Percentiles rank a stretch among this genome's conserved stretches.
These are phyloP conservation scores for Lasioglossum morio DNA, from an alignment of 2,888 invertebrate genomes.

Conservation along the genomic window DNA sequence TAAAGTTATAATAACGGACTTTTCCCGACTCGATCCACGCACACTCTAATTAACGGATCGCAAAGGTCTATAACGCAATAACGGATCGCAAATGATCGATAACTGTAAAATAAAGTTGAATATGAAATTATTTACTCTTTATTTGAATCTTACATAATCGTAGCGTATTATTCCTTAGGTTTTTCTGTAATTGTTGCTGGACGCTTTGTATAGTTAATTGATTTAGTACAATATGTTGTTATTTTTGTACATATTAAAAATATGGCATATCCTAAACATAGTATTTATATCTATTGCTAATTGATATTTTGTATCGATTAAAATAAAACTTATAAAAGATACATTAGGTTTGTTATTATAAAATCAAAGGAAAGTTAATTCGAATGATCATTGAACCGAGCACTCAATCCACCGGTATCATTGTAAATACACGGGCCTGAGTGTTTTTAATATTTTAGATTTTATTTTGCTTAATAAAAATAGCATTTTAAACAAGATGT, in stretches of 20 bases:
- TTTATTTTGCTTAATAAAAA: too few species aligned
- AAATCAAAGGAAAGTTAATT: neutral
- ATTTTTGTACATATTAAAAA: conserved; percentile 15
- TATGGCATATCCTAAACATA: neutral
- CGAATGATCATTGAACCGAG: neutral
- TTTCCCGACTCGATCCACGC: neutral
- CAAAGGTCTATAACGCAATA: neutral
- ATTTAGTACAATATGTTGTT: conserved; percentile 6
- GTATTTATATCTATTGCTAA: conserved; percentile 29
- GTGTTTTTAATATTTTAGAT: too few species aligned
- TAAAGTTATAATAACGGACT: neutral
- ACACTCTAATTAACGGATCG: neutral
- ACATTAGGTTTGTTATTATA: neutral
- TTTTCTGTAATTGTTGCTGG: neutral
- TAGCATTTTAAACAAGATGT: too few species aligned
- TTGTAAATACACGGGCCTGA: too few species aligned
- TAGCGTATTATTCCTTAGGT: neutral
- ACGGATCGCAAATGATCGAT: neutral
- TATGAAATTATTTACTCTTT: neutral
- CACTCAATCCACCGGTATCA: neutral
- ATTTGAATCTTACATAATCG: neutral
- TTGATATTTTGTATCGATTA: conserved; percentile 15
- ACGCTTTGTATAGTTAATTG: conserved; percentile 1
- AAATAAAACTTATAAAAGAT: conserved; percentile 16
- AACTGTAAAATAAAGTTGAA: neutral